A percentile compares a stretch with the other conserved stretches of the same genome.
Conservation (phyloP, 2,113 vertebrate species). For the Peucedramus taeniatus region DNA sequence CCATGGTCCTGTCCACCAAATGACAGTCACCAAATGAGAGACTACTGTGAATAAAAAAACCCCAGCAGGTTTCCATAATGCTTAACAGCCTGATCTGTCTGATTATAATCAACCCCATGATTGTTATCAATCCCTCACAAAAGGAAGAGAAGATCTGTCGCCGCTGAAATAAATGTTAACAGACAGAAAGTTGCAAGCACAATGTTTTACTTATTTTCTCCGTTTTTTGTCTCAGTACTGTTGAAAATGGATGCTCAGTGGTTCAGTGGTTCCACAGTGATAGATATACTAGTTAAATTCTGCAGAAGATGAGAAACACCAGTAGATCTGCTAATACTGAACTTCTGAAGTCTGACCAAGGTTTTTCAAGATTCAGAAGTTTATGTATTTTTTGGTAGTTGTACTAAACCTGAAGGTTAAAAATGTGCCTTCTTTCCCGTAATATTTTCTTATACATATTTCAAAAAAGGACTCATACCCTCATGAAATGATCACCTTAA, state of each 20-base stretch:
- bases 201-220: background rate
- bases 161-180: background rate
- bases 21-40: background rate
- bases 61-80: background rate
- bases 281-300: background rate
- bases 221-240: background rate
- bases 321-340: background rate
- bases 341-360: background rate
- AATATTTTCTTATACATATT: background rate
- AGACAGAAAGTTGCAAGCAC: background rate
- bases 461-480: fast-evolving
- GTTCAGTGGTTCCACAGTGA: background rate
- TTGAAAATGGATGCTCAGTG: background rate
- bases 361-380: background rate
- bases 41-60: background rate
- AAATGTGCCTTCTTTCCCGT: background rate
- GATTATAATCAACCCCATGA: background rate
- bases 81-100: background rate
- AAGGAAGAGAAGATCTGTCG: background rate
- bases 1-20: background rate
- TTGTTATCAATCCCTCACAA: background rate
- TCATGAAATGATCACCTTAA: background rate
- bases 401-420: background rate
- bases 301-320: background rate
- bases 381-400: background rate